Conservation (phyloP, 2,113 vertebrate species). For the Otocyon megalotis region DNA sequence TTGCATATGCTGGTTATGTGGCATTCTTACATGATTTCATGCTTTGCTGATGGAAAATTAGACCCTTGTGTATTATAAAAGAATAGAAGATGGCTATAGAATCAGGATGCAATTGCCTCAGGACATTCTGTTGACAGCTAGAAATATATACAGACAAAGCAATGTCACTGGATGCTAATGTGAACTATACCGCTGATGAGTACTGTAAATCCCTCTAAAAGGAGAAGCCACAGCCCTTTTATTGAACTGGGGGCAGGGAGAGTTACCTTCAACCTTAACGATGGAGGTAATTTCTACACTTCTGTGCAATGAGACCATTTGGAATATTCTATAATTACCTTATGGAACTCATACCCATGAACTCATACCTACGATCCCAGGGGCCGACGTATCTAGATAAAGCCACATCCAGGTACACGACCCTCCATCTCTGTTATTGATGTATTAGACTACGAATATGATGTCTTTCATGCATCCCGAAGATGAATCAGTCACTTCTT, state of each 20-base stretch:
- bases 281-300: conserved; percentile 65
- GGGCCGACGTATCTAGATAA: conserved; percentile 49
- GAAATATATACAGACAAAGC: conserved; percentile 95
- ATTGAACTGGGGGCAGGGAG: conserved; percentile 69
- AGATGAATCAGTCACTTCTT: conserved; percentile 75
- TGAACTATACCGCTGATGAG: conserved; percentile 94
- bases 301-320: conserved; percentile 69
- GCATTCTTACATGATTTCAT: conserved; percentile 97
- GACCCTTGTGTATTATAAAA: conserved; percentile 94
- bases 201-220: conserved; percentile 91
- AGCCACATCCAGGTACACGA: conserved; percentile 48
- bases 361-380: conserved; percentile 60
- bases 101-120: conserved; percentile 95
- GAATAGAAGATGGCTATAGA: conserved; percentile 93
- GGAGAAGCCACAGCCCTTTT: conserved; percentile 82
- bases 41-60: conserved; percentile 99
- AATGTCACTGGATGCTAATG: conserved; percentile 96
- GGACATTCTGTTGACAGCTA: conserved; percentile 98
- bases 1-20: conserved; percentile 93
- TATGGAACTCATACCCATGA: conserved; percentile 12
- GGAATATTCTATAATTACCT: conserved; percentile 81
- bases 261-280: conserved; percentile 77
- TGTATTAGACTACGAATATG: conserved; percentile 69
- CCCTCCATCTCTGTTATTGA: conserved; percentile 73
- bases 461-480: conserved; percentile 58